A percentile compares a stretch with the other conserved stretches of the same genome.
These are phyloP conservation scores for Tringa solitaria DNA, from an alignment of 2,113 vertebrate genomes.

Conservation along the genomic window DNA sequence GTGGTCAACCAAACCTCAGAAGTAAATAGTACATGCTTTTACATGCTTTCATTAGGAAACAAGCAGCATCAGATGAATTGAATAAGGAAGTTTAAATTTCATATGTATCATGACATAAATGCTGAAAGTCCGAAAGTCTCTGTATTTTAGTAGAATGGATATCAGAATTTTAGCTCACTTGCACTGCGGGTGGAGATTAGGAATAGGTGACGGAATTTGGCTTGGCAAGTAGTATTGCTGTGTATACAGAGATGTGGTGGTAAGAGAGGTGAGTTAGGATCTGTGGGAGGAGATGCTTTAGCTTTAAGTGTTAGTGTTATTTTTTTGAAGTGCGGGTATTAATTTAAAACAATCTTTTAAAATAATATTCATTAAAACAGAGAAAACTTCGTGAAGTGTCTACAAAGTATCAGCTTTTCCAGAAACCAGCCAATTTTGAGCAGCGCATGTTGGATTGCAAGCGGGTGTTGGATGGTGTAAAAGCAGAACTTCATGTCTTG, in stretches of 20 bases:
- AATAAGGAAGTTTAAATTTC: not conserved
- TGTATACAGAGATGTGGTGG: not conserved
- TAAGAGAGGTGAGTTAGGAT: not conserved
- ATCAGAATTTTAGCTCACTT: not conserved
- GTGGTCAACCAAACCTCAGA: not conserved
- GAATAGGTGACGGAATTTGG: not conserved
- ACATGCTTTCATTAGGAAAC: not conserved
- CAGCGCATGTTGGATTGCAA: conserved; percentile 97
- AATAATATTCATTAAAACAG: conserved; percentile 65
- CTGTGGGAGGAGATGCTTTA: not conserved
- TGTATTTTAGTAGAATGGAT: not conserved
- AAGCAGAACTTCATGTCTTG: conserved; percentile 86
- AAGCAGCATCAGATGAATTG: not conserved
- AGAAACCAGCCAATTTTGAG: conserved; percentile 98
- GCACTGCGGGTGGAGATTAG: not conserved
- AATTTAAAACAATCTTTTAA: not conserved
- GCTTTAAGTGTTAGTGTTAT: not conserved
- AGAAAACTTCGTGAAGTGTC: conserved; percentile 93
- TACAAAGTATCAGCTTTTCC: conserved; percentile 97
- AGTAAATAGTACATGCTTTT: not conserved
- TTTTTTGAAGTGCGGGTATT: not conserved
- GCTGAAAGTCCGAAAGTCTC: not conserved
- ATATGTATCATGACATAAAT: not conserved
- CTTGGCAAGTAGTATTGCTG: not conserved
- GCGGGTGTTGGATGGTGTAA: conserved; percentile 87